Conservation (phyloP, 2,888 invertebrate genomes). For the Drosophila tripunctata region DNA sequence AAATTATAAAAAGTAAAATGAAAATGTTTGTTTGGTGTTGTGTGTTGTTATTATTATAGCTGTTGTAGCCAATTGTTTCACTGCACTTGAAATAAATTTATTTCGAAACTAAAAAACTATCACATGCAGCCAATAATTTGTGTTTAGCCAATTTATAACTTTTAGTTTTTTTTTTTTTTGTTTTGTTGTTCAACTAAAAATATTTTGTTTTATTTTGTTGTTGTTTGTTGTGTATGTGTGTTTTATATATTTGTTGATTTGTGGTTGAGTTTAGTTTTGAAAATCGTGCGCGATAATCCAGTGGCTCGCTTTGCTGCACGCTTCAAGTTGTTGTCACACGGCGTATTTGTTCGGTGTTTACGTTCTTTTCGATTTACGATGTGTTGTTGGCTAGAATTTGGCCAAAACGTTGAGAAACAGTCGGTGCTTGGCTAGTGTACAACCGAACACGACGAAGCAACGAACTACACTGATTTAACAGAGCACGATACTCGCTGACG, state of each 20-base stretch:
- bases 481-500: slow-evolving; percentile 61
- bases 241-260: slow-evolving; percentile 13
- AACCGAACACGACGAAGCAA: slow-evolving; percentile 82
- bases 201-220: slow-evolving; percentile 18
- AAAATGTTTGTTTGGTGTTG: slow-evolving; percentile 10
- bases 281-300: slow-evolving; percentile 83
- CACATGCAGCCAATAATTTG: slow-evolving; percentile 54
- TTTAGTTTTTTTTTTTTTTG: slow-evolving; percentile 23
- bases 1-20: slow-evolving; percentile 34
- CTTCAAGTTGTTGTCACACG: slow-evolving; percentile 69
- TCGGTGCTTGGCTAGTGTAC: slow-evolving; percentile 51
- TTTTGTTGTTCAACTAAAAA: slow-evolving; percentile 34
- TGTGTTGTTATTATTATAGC: slow-evolving; percentile 8
- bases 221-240: slow-evolving; percentile 20
- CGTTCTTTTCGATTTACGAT: slow-evolving; percentile 63
- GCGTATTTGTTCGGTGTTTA: slow-evolving; percentile 31
- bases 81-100: slow-evolving; percentile 47
- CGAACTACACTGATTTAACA: slow-evolving; percentile 82
- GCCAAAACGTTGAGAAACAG: slow-evolving; percentile 24
- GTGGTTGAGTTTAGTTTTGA: slow-evolving; percentile 31
- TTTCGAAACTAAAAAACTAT: slow-evolving; percentile 34
- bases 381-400: slow-evolving; percentile 36
- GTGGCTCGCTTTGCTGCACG: slow-evolving; percentile 82
- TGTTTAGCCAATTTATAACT: slow-evolving; percentile 59
- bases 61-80: slow-evolving; percentile 36